Conservation (phyloP, 1,140 invertebrate species). For the Helicoverpa armigera region DNA sequence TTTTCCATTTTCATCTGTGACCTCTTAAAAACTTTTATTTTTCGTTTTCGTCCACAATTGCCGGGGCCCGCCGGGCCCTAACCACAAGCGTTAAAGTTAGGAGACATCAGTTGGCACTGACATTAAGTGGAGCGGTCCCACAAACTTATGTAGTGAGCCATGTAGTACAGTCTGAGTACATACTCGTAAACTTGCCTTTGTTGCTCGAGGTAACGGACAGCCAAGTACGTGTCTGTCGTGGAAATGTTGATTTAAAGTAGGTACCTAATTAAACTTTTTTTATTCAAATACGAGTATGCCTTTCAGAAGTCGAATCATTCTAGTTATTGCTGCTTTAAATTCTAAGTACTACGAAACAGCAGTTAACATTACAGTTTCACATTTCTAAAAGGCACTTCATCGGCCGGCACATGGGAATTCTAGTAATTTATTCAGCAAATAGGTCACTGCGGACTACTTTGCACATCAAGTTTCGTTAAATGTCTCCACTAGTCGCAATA, state of each 20-base stretch:
- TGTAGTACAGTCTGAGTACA: conserved; percentile 16
- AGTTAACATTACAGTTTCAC: conserved; percentile 12
- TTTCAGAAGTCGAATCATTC: neutral
- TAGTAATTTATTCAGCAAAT: conserved; percentile 31
- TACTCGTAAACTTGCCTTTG: conserved; percentile 31
- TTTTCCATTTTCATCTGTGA: neutral
- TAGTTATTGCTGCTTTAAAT: neutral
- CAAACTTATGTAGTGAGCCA: conserved; percentile 23
- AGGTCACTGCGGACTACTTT: conserved; percentile 39
- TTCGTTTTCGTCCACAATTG: neutral
- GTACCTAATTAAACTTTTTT: neutral
- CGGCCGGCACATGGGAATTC: neutral
- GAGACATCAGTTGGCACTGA: conserved; percentile 36
- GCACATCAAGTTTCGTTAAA: conserved; percentile 41
- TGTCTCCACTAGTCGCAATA: conserved; percentile 40
- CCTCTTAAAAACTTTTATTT: neutral
- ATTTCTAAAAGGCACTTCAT: neutral
- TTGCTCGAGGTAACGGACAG: conserved; percentile 17
- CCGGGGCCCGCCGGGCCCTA: conserved; percentile 1
- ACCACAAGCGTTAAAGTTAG: conserved; percentile 16
- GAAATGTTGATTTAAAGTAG: neutral
- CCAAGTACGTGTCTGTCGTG: neutral
- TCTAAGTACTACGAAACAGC: neutral
- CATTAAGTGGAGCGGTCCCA: conserved; percentile 28
- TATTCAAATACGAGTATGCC: neutral